A percentile compares a stretch with the other conserved stretches of the same genome.
Conservation (phyloP, 2,797 vertebrate genomes). For the Tadarida brasiliensis region DNA sequence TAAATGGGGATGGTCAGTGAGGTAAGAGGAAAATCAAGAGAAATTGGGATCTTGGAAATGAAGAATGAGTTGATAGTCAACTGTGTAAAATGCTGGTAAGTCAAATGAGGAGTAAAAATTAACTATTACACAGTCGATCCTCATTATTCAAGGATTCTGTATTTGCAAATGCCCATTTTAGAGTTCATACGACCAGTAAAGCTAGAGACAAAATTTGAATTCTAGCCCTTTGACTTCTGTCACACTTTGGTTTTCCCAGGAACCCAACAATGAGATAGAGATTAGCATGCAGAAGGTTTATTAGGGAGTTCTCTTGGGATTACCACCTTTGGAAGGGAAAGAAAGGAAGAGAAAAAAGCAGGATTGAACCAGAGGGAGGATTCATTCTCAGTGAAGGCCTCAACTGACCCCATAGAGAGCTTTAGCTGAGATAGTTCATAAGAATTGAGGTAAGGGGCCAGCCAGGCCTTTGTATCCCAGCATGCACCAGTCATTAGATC, state of each 20-base stretch:
- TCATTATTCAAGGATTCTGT: constrained; percentile 22
- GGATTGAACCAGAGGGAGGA: not conserved
- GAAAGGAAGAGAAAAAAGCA: constrained; percentile 11
- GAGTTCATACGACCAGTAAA: not conserved
- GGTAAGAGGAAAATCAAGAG: not conserved
- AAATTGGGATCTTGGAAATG: not conserved
- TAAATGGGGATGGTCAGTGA: not conserved
- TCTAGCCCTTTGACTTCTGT: not conserved
- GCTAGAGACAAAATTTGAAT: not conserved
- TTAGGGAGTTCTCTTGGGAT: not conserved
- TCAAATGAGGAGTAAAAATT: not conserved
- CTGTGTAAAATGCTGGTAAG: not conserved
- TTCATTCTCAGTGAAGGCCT: not conserved
- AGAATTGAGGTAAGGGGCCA: not conserved
- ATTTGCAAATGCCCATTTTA: not conserved
- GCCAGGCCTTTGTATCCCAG: not conserved
- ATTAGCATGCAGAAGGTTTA: not conserved
- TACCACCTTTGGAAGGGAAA: not conserved
- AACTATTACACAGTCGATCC: not conserved
- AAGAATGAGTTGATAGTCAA: not conserved
- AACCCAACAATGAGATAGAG: not conserved
- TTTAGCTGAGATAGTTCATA: not conserved
- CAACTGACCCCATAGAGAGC: not conserved
- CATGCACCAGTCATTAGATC: not conserved
- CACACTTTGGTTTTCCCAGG: not conserved